Evolutionary conservation across 2,888 invertebrate species (phyloP).

Genomic region (Coleophora deauratella): DNA sequence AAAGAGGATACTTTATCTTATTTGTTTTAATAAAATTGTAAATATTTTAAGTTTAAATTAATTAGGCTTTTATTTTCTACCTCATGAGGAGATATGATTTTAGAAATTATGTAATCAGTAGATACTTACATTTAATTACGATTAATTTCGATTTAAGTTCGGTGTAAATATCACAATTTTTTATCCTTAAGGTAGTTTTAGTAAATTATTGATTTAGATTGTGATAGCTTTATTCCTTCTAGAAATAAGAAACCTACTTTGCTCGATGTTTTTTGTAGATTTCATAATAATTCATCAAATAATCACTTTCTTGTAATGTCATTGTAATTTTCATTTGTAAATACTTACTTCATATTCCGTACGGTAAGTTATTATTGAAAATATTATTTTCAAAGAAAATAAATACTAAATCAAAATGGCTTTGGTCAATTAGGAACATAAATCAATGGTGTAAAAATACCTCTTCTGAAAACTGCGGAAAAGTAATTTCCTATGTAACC

Average conservation of each 20-base stretch:
- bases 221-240: constrained; percentile 56
- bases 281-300: too few relatives aligned
- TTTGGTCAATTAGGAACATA: too few relatives aligned
- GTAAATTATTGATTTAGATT: constrained; percentile 65
- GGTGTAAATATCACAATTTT: constrained; percentile 34
- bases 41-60: constrained; percentile 11
- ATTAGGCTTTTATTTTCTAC: constrained; percentile 63
- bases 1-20: constrained; percentile 6
- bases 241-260: constrained; percentile 18
- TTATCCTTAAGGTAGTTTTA: constrained; percentile 20
- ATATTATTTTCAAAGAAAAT: too few relatives aligned
- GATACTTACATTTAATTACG: neutral
- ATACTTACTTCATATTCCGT: constrained; percentile 18
- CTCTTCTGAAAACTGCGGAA: too few relatives aligned
- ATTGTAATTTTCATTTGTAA: constrained; percentile 28
- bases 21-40: constrained; percentile 21
- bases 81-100: constrained; percentile 48
- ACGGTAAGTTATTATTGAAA: too few relatives aligned
- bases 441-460: too few relatives aligned
- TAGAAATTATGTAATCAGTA: neutral
- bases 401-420: too few relatives aligned
- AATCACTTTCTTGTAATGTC: constrained; percentile 2
- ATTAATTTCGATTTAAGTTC: neutral
- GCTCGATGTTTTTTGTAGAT: constrained; percentile 19
- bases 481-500: too few relatives aligned